Evolutionary conservation across 1,140 invertebrate species (phyloP), one percentile per base, ranked within the genome.

Genomic region (Drosophila sucinea): DNA sequence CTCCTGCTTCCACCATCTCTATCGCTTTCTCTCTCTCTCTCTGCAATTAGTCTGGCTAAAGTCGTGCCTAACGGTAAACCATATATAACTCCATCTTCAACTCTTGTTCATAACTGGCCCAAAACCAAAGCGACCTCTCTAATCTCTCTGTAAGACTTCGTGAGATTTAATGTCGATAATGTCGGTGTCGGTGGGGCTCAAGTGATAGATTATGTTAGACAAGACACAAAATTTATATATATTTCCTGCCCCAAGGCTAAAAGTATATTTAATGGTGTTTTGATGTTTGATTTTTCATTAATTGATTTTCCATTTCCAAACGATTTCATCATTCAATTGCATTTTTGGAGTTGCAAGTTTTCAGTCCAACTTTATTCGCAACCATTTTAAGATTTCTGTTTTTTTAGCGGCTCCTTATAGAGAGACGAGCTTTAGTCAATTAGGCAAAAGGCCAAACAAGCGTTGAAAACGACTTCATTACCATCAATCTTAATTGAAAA

Each of bases 401-500:
- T 57, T 29, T n/a, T 40, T 4, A 55, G 74, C 74, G 73, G 73
- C 44, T 76, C 73, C 74, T 62, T 75, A 35, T 69, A 54, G 11
- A 60, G 73, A 54, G 7, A 7, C 11, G 3, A 23, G n/a, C 29
- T 23, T 41, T 55, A n/a, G 70, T 77, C 84, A 89, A 89, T 84
- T 89, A 87, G 77, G 67, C 38, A 55, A 17, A 58, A 27, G 17
- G 17, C 17, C 32, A 11, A 17, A 40, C 40, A 77, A 41, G 74
- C 79, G 64, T 67, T 70, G 70, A 54, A 72, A 81, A 77, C 70
- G 70, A 60, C 83, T 87, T 87, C 83, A 87, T 87, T 87, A 87
- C 61, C 83, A 83, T 83, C 83, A 87, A 81, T 89, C 84, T 81
- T 89, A 89, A 89, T 89, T 89, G 79, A 89, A 84, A 84, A 87